Evolutionary conservation across 2,113 vertebrate species (phyloP), one percentile per base, ranked within the genome.

Genomic region (Actenoides hombroni): DNA sequence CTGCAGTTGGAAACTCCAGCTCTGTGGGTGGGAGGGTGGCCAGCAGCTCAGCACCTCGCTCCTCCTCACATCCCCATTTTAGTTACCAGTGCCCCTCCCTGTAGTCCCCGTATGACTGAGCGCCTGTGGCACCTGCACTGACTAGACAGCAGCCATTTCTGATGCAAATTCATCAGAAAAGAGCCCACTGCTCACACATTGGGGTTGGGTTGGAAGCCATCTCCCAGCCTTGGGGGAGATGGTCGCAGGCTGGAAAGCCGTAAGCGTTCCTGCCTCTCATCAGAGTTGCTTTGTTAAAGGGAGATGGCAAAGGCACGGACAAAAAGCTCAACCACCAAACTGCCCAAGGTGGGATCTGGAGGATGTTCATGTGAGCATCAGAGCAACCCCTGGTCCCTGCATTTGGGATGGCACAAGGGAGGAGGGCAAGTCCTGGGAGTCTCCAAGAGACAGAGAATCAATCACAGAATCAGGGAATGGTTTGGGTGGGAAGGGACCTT

Each of bases 321-420:
- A 29, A 73, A 71, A 37, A 59, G 46, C 85, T 67, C 60, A 37
- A 24, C 33, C 31, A 16, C 37, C 65, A 10, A 26, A 19, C 9
- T 12, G 74, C 37, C 46, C 5, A 1, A 63, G 65, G 70, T 49
- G 48, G 40, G 40, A 14, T 24, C 11, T 54, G 67, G 18, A 65
- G 18, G n/a, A 57, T 2, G 5, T 7, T 73, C 20, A 3, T 0
- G 1, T 4, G 18, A 18, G 49, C 25, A 39, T 13, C 2, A 2
- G 21, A 53, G 26, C 51, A 51, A 37, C 10, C 35, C 69, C 71
- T 16, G 54, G 24, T 46, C n/a, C n/a, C n/a, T 5, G 8, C 25
- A 5, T 40, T 40, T 40, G 35, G 46, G 51, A 26, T 1, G 9
- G 44, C 16, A 4, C 26, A 39, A 71, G 14, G n/a, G 40, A 78